Conservation (phyloP, 2,888 invertebrate species). For the Parascotia fuliginaria region DNA sequence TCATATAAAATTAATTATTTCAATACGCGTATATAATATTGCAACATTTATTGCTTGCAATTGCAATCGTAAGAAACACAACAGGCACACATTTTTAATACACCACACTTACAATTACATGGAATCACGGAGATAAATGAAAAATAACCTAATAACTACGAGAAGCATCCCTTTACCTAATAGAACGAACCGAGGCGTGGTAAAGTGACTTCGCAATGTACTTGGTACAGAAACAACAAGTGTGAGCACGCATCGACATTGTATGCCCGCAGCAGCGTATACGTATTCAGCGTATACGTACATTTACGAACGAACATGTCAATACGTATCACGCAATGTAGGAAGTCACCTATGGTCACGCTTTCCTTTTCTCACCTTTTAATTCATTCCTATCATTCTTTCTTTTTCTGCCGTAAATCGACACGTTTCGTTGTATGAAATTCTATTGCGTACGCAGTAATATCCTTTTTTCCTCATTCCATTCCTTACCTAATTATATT, state of each 20-base stretch:
- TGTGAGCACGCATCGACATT: too few relatives aligned
- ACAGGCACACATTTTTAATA: slow-evolving; percentile 65
- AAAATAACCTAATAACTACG: slow-evolving; percentile 49
- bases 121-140: slow-evolving; percentile 68
- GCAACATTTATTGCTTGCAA: slow-evolving; percentile 74
- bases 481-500: slow-evolving; percentile 37
- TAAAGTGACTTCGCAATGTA: not conserved
- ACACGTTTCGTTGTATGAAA: slow-evolving; percentile 62
- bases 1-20: slow-evolving; percentile 49
- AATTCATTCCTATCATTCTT: slow-evolving; percentile 9
- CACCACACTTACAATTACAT: slow-evolving; percentile 58
- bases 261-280: not conserved
- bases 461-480: slow-evolving; percentile 22
- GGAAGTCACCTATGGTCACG: not conserved
- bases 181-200: slow-evolving; percentile 5
- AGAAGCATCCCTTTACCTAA: slow-evolving; percentile 35
- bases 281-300: not conserved
- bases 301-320: not conserved
- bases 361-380: slow-evolving; percentile 2
- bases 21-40: slow-evolving; percentile 60
- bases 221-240: too few relatives aligned
- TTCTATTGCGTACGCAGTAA: slow-evolving; percentile 32
- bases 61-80: slow-evolving; percentile 66
- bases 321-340: not conserved
- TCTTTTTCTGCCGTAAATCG: slow-evolving; percentile 26